Conservation (phyloP, 1,140 invertebrate species). For the Hyphantria cunea region DNA sequence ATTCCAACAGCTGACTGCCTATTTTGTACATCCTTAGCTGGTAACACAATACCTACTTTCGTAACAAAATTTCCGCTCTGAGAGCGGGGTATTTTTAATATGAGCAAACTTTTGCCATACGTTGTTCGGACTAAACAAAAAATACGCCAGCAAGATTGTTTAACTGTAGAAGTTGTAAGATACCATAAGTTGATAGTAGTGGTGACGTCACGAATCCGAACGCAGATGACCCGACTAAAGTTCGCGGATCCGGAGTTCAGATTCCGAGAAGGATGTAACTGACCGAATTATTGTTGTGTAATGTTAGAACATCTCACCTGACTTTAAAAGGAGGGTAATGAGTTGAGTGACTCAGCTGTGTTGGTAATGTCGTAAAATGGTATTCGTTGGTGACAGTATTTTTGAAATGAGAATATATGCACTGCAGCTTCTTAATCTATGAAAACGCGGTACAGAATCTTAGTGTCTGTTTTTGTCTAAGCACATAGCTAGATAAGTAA, state of each 20-base stretch:
- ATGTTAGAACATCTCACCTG: neutral
- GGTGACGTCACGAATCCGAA: conserved; percentile 19
- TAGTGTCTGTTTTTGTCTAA: too few species aligned
- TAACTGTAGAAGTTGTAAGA: conserved; percentile 7
- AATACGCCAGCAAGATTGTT: neutral
- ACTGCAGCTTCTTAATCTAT: too few species aligned
- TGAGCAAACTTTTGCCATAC: conserved; percentile 1
- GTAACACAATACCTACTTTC: conserved; percentile 18
- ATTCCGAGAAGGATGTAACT: conserved; percentile 17
- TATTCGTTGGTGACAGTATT: too few species aligned
- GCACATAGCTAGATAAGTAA: too few species aligned
- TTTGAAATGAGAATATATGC: too few species aligned
- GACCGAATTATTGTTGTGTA: conserved; percentile 5
- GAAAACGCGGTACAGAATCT: too few species aligned
- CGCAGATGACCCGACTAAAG: conserved; percentile 22
- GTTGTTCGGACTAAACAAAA: neutral
- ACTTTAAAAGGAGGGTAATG: conserved; percentile 6
- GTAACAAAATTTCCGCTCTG: conserved; percentile 2
- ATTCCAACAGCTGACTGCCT: conserved; percentile 15
- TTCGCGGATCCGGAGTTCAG: conserved; percentile 23
- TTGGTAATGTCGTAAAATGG: too few species aligned
- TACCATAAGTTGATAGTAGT: conserved; percentile 3
- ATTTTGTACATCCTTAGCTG: conserved; percentile 7
- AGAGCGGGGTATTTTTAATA: neutral
- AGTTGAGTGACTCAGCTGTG: neutral